Percentiles rank a stretch among this genome's conserved stretches.
phyloP scores from a whole-genome alignment of 2,888 invertebrate species.

The Ophioninae sp. region DNA sequence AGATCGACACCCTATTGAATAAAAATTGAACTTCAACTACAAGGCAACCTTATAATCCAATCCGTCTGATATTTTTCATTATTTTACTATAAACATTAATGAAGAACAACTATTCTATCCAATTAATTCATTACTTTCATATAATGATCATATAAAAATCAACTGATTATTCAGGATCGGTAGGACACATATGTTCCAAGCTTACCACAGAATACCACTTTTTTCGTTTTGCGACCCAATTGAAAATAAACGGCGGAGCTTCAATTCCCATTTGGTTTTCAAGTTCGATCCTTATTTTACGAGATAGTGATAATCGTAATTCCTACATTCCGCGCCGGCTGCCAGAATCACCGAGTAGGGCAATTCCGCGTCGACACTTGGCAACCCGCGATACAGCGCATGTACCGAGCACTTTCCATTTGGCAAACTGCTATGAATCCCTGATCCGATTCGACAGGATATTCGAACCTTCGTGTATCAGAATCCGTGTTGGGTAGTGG shows the following conservation, averaged over 20 bases:
- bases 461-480: conserved; percentile 10
- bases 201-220: background rate
- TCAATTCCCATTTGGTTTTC: background rate
- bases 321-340: background rate
- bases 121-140: too few relatives aligned
- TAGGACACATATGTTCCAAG: too few relatives aligned
- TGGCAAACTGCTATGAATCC: conserved; percentile 12
- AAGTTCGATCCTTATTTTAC: background rate
- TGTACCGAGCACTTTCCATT: conserved; percentile 2
- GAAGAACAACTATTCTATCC: too few relatives aligned
- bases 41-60: too few relatives aligned
- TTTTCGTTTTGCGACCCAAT: background rate
- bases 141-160: too few relatives aligned
- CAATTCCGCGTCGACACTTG: background rate
- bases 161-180: too few relatives aligned
- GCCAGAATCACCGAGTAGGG: conserved; percentile 1
- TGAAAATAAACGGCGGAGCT: background rate
- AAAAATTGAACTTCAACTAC: too few relatives aligned
- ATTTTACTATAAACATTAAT: too few relatives aligned
- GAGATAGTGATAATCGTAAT: conserved; percentile 2
- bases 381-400: conserved; percentile 7
- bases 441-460: background rate
- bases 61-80: too few relatives aligned
- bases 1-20: too few relatives aligned
- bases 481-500: background rate